These are phyloP conservation scores for Tanytarsus gracilentus DNA, from an alignment of 2,888 invertebrate species.

Conservation along the genomic window DNA sequence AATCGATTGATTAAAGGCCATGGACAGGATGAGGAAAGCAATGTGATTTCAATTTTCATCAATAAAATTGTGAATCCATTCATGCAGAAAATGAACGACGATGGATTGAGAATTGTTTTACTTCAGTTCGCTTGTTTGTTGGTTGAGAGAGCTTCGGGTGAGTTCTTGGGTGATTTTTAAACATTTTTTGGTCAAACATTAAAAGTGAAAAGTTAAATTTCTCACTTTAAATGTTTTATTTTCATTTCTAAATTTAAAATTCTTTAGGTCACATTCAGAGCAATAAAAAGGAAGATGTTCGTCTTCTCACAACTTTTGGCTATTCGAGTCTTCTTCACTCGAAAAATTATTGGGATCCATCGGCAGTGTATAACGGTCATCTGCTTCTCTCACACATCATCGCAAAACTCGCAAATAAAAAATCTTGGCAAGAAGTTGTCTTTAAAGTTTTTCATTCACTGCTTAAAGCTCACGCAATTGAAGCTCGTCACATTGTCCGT, in stretches of 20 bases:
- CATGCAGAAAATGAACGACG: conserved; percentile 72
- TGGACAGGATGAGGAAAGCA: conserved; percentile 73
- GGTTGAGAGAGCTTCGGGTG: conserved; percentile 90
- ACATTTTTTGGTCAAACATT: no score
- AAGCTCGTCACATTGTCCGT: conserved; percentile 85
- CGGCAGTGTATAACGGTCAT: conserved; percentile 95
- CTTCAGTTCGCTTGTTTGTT: conserved; percentile 93
- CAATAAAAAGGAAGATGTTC: conserved; percentile 86
- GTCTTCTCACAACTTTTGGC: conserved; percentile 94
- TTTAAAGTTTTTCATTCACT: conserved; percentile 86
- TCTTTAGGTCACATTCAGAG: conserved; percentile 88
- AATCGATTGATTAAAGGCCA: conserved; percentile 74
- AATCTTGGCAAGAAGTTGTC: conserved; percentile 69
- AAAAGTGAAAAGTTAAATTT: no score
- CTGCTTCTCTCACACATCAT: conserved; percentile 92
- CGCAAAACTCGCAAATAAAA: conserved; percentile 94
- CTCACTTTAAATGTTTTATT: no score
- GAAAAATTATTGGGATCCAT: conserved; percentile 93
- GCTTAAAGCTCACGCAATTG: conserved; percentile 90
- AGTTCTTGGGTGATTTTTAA: conserved; percentile 76
- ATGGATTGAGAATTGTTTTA: conserved; percentile 86
- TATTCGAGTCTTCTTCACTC: conserved; percentile 90
- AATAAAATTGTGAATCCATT: conserved; percentile 88
- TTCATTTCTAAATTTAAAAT: no score
- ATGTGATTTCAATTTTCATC: conserved; percentile 89